Conservation (phyloP, 2,113 vertebrate genomes). For the Gasterosteus aculeatus region DNA sequence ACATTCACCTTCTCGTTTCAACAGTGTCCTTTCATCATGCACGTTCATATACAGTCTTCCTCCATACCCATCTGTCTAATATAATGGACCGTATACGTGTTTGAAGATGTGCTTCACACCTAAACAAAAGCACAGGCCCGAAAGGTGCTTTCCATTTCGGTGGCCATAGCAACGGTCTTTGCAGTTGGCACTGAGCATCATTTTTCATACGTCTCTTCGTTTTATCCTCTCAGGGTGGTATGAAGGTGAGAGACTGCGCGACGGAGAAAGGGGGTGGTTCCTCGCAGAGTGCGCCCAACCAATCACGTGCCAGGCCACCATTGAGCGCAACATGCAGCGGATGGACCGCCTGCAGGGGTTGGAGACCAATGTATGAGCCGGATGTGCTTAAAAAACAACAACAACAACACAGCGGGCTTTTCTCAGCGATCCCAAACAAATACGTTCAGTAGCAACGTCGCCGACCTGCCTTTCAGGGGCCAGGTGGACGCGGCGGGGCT, state of each 20-base stretch:
- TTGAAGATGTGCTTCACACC: slow-evolving; percentile 28
- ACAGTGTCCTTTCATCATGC: slow-evolving; percentile 9
- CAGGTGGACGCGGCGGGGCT: background rate
- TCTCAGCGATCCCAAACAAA: slow-evolving; percentile 23
- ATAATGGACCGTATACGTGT: slow-evolving; percentile 8
- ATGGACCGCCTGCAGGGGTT: slow-evolving; percentile 95
- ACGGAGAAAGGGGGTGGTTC: slow-evolving; percentile 94
- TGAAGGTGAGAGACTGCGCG: slow-evolving; percentile 92
- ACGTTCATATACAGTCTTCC: background rate
- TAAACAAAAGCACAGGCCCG: background rate
- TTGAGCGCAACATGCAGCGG: slow-evolving; percentile 94
- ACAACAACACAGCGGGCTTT: background rate
- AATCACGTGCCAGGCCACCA: slow-evolving; percentile 92
- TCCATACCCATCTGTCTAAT: background rate
- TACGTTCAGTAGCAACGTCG: slow-evolving; percentile 24
- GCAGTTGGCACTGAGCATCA: slow-evolving; percentile 41
- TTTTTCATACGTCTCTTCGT: background rate
- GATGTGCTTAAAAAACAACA: background rate
- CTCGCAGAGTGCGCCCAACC: slow-evolving; percentile 88
- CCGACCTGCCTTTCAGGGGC: slow-evolving; percentile 12
- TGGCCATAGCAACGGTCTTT: slow-evolving; percentile 45
- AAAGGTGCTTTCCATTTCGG: slow-evolving; percentile 29
- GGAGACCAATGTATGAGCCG: slow-evolving; percentile 91
- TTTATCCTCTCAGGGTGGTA: slow-evolving; percentile 87
- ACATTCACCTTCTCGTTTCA: slow-evolving; percentile 1